Conservation (phyloP, 2,888 invertebrate genomes). For the Melanotus villosus region DNA sequence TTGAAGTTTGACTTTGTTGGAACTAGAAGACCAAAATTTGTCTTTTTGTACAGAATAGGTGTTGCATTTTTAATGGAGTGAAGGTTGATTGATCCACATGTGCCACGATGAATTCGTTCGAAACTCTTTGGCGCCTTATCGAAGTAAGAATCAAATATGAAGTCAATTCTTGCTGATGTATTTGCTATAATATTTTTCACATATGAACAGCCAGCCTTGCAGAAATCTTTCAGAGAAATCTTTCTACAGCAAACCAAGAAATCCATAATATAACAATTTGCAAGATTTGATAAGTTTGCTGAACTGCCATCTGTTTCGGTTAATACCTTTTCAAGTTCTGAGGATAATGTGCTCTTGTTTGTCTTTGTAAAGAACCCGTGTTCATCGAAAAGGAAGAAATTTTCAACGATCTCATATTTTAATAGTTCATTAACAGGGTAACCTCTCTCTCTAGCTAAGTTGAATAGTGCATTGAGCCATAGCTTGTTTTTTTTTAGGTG, state of each 20-base stretch:
- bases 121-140: no score
- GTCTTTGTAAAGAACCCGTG: neutral
- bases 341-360: neutral
- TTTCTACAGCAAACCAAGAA: neutral
- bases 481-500: neutral
- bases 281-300: conserved; percentile 1
- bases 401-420: neutral
- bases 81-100: no score
- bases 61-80: no score
- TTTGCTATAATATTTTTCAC: no score
- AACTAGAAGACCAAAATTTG: conserved; percentile 1
- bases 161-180: no score
- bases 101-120: no score
- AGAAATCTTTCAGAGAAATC: no score
- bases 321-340: neutral
- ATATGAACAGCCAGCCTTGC: no score
- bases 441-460: conserved; percentile 1
- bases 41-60: neutral
- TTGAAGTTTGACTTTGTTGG: conserved; percentile 15
- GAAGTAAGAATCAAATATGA: no score
- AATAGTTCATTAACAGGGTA: neutral
- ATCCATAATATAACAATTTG: neutral
- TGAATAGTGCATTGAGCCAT: neutral
- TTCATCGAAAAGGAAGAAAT: conserved; percentile 2
- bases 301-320: neutral